phyloP scores from a whole-genome alignment of 2,113 vertebrate genomes.

The Onychorhynchus coronatus region DNA sequence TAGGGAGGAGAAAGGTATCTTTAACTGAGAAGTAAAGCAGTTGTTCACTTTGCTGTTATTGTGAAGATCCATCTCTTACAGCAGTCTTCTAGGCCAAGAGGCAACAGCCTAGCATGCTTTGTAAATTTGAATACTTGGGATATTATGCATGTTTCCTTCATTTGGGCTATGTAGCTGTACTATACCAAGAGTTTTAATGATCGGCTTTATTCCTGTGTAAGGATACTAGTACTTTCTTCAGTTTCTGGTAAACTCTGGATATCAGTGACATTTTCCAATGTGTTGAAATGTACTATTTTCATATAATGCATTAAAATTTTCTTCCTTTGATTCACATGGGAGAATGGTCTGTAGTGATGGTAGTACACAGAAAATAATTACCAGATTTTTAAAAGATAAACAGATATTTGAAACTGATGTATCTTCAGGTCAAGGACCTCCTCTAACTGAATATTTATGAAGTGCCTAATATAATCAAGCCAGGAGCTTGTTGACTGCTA shows the following conservation, averaged over 20 bases:
- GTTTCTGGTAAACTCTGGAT: background rate
- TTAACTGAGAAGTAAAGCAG: background rate
- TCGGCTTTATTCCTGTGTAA: background rate
- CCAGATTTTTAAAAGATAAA: slow-evolving; percentile 1
- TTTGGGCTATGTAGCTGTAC: background rate
- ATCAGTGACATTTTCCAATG: background rate
- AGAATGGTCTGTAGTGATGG: background rate
- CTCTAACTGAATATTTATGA: slow-evolving; percentile 26
- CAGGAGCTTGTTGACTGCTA: background rate
- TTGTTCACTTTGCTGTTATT: background rate
- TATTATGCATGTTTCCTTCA: background rate
- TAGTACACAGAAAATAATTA: background rate
- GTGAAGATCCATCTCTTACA: background rate
- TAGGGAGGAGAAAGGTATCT: background rate
- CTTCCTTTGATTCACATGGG: background rate
- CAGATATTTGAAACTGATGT: background rate
- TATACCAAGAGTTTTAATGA: background rate
- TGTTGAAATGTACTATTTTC: background rate
- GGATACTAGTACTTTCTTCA: background rate
- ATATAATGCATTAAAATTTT: background rate
- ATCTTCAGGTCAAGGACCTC: background rate
- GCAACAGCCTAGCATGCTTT: background rate
- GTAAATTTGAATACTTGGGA: background rate
- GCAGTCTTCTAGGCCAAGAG: background rate
- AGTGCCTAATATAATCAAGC: background rate